Conservation (phyloP, 2,113 vertebrate genomes). For the Nymphicus hollandicus region DNA sequence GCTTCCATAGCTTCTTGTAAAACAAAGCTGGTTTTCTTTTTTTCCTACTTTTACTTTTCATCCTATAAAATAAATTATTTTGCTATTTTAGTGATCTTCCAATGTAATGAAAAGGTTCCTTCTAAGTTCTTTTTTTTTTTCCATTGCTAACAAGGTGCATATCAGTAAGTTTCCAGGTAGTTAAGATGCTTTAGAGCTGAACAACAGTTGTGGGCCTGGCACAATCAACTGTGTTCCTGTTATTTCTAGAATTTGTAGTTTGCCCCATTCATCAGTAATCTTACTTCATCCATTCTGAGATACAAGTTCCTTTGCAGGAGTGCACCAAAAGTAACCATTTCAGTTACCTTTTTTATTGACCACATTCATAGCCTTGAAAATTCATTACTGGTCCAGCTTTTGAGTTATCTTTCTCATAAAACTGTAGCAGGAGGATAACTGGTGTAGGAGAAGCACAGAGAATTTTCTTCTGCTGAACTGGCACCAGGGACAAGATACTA, state of each 20-base stretch:
- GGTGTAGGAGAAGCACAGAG: background rate
- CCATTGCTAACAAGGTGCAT: background rate
- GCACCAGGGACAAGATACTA: background rate
- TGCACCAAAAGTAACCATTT: background rate
- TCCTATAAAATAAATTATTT: background rate
- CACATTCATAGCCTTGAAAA: background rate
- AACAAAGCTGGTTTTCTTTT: background rate
- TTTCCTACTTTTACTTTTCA: background rate
- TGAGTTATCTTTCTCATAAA: background rate
- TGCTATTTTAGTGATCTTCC: background rate
- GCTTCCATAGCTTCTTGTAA: background rate
- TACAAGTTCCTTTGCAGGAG: background rate
- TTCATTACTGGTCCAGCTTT: background rate
- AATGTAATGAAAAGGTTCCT: background rate
- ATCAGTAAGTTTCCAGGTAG: background rate
- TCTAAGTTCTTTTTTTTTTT: background rate
- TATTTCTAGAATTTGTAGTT: background rate
- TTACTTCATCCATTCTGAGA: background rate
- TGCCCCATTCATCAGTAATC: background rate
- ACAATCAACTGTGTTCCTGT: background rate
- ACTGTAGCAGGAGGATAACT: background rate
- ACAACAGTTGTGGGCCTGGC: background rate
- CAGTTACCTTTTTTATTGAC: background rate
- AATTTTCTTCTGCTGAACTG: background rate
- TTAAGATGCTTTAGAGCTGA: background rate